Evolutionary conservation across 2,797 vertebrate species (phyloP).

Genomic region (Pantherophis alleghaniensis): DNA sequence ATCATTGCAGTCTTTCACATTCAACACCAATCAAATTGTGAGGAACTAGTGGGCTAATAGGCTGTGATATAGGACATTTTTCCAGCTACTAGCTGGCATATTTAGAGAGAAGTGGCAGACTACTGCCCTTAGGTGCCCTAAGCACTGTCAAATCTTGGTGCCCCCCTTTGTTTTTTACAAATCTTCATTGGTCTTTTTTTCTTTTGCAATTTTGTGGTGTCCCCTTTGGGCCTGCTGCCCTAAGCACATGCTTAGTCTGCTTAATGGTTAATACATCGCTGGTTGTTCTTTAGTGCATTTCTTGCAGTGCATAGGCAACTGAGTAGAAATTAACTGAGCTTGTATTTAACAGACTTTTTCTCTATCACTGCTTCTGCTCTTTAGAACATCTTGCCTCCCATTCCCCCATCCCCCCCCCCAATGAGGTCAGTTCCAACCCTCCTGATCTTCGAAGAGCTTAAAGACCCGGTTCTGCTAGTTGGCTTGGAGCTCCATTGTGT

Average conservation of each 20-base stretch:
- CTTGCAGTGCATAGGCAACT: background rate
- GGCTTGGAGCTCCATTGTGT: background rate
- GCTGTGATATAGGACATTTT: background rate
- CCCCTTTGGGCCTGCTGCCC: no score
- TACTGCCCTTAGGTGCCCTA: no score
- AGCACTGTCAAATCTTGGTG: no score
- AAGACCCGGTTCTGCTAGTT: background rate
- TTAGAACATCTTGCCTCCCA: background rate
- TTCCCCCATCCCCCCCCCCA: no score
- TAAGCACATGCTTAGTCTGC: no score
- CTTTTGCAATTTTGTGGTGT: no score
- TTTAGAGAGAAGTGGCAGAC: background rate
- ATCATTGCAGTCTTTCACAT: background rate
- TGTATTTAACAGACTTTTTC: background rate
- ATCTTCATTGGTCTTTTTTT: no score
- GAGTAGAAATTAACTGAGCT: background rate
- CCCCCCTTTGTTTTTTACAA: no score
- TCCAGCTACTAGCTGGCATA: background rate
- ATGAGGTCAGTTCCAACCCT: background rate
- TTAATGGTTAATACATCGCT: no score
- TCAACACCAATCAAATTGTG: background rate
- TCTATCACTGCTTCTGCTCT: background rate
- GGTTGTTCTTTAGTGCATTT: background rate
- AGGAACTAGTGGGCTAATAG: background rate
- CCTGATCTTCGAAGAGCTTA: background rate